Evolutionary conservation across 2,888 invertebrate genomes (phyloP), one percentile per base, ranked within the genome.

Genomic region (Stenurella melanura): DNA sequence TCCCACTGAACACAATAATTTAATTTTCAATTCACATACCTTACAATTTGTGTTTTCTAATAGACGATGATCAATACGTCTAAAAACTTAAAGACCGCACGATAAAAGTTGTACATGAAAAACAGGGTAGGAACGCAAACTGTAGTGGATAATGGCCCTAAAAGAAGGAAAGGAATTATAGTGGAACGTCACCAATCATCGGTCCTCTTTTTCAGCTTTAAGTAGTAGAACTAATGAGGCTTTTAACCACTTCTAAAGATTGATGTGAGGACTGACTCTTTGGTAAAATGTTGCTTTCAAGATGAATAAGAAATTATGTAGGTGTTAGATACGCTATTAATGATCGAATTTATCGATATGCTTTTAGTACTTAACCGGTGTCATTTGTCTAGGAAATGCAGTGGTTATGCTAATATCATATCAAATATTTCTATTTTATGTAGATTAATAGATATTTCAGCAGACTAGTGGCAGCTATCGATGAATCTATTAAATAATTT

Each of bases 211-310:
- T 61, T 61, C 26, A 12, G 7, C 21, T 61, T 21, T 21, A 30
- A 58, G 61, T n/a, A 30, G 30, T 18, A 10, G 9, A 21, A 7
- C 26, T 63, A 34, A 63, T 63, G 61, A 63, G 17, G 61, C 61
- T 63, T 34, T 63, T 63, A 63, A 34, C 61, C 34, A 63, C 34
- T 63, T 17, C 34, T 30, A 17, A 34, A 63, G 34, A 30, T 63
- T 63, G 61, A 63, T 63, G 60, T 30, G 26, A 30, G 5, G 30
- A 61, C 26, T 61, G 60, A 61, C 21, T 61, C 30, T 15, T 61
- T 21, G 26, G 21, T 19, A 57, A 60, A 61, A 61, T 30, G 60
- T 26, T 12, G 21, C n/a, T 26, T 30, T 26, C 34, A 10, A 7
- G 18, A 17, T 15, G 61, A 10, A n/a, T 9, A 63, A 63, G 61